phyloP scores from a whole-genome alignment of 1,140 invertebrate genomes.

The Acromyrmex heyeri region DNA sequence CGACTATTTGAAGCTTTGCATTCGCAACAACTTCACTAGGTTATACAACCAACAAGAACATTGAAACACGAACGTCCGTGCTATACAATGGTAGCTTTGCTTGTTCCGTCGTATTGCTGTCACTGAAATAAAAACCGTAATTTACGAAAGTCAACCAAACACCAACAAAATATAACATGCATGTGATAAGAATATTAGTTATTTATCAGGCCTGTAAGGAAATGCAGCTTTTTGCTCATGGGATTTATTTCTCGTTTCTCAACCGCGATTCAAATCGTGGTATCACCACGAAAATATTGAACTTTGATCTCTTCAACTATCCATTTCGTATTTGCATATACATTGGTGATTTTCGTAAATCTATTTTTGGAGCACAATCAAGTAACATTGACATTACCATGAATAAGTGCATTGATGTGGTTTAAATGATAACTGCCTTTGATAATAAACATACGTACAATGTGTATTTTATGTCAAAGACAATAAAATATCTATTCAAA shows the following conservation, averaged over 20 bases:
- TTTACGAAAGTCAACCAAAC: neutral
- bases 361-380: neutral
- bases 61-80: constrained; percentile 6
- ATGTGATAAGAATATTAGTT: constrained; percentile 30
- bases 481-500: neutral
- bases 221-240: neutral
- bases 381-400: neutral
- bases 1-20: neutral
- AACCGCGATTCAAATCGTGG: constrained; percentile 1
- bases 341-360: neutral
- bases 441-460: neutral
- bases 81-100: neutral
- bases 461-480: neutral
- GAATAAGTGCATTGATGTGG: neutral
- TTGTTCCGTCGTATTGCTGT: neutral
- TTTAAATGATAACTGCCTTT: neutral
- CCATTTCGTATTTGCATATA: neutral
- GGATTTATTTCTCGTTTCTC: constrained; percentile 50
- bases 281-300: neutral
- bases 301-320: neutral
- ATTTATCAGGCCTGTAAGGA: neutral
- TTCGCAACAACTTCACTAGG: constrained; percentile 12
- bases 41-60: neutral
- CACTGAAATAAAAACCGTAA: constrained; percentile 30
- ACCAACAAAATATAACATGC: constrained; percentile 19